Conservation (phyloP, 2,113 vertebrate genomes). For the Steatornis caripensis region DNA sequence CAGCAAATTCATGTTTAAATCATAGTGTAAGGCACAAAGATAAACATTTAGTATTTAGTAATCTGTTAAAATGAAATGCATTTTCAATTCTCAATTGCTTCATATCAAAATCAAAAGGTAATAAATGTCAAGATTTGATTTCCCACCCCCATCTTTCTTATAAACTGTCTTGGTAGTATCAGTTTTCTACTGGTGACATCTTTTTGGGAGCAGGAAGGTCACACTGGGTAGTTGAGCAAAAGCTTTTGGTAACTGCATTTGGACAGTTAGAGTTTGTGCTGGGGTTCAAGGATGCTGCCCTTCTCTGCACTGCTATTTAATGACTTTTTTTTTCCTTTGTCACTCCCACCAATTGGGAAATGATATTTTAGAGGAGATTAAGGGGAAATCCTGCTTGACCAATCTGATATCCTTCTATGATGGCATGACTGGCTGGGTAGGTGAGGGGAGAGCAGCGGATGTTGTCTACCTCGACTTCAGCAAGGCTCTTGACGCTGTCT, state of each 20-base stretch:
- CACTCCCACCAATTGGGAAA: background rate
- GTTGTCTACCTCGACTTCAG: too few relatives aligned
- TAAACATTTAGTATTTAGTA: constrained; percentile 64
- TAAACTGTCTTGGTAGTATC: background rate
- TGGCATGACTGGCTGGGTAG: too few relatives aligned
- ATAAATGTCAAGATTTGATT: constrained; percentile 41
- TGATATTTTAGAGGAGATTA: background rate
- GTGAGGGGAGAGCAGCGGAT: too few relatives aligned
- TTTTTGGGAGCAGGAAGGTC: background rate
- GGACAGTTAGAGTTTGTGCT: background rate
- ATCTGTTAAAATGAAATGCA: constrained; percentile 65
- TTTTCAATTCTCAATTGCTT: constrained; percentile 17
- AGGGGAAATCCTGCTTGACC: too few relatives aligned
- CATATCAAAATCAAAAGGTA: constrained; percentile 25
- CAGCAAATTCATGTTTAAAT: constrained; percentile 46
- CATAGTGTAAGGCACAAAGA: constrained; percentile 44
- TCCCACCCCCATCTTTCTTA: background rate
- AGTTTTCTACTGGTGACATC: background rate
- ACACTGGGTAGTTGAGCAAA: background rate
- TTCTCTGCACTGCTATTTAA: background rate
- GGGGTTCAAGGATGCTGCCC: background rate
- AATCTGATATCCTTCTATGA: too few relatives aligned
- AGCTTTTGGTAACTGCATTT: background rate
- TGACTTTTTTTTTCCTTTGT: background rate
- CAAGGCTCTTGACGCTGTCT: too few relatives aligned